Conservation (phyloP, 1,140 invertebrate genomes). For the Pseudomyrmex gracilis region DNA sequence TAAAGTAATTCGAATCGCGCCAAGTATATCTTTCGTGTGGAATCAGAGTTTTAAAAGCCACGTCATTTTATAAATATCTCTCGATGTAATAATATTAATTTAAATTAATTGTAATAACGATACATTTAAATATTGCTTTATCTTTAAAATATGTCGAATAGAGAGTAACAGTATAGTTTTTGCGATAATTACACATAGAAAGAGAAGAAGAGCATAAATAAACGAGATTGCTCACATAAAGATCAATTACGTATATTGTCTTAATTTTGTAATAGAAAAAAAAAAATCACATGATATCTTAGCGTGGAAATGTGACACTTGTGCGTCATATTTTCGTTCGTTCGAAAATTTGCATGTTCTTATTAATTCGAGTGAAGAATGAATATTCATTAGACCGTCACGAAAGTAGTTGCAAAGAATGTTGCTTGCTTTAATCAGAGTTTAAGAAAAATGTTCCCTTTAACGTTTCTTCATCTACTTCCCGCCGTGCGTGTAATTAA, state of each 20-base stretch:
- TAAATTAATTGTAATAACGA: neutral
- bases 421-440: constrained; percentile 61
- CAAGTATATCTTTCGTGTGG: neutral
- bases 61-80: neutral
- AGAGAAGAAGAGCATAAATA: too few species aligned
- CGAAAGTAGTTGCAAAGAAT: constrained; percentile 21
- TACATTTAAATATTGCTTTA: constrained; percentile 4
- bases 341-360: neutral
- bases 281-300: neutral
- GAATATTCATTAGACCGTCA: constrained; percentile 62
- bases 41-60: neutral
- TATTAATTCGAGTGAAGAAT: constrained; percentile 38
- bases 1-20: constrained; percentile 23
- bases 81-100: neutral
- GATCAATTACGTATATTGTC: neutral
- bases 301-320: too few species aligned
- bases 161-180: neutral
- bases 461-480: constrained; percentile 52
- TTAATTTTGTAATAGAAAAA: neutral
- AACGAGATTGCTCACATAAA: neutral
- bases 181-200: neutral
- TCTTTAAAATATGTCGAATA: neutral
- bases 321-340: too few species aligned
- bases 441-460: constrained; percentile 62
- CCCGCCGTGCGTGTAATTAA: constrained; percentile 57